Base-by-base conservation (phyloP, 2,888 invertebrate species). In the Troides aeacus region DNA sequence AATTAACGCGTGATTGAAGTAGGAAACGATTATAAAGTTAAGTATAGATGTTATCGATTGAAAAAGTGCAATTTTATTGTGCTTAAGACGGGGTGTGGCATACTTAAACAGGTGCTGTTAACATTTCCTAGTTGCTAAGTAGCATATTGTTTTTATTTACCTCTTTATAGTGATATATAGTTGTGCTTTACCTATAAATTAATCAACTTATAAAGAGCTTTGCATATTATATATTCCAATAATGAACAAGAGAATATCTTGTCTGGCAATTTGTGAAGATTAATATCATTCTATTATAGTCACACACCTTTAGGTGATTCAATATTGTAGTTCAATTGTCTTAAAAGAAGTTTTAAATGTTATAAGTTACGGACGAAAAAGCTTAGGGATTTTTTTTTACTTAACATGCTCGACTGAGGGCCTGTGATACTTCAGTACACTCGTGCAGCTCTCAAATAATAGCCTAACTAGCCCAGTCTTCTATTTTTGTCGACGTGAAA, bases 401-500 rank as follows among this genome's bases (percentile, higher is more conserved):
- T 66, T 42, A 56, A 60, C 61, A 46, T 23, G 57, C 46, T 66
- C 7, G 21, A 23, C 46, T 58, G 15, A 69, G 65, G 46, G 65
- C 69, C 58, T 62, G 62, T 46, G 58, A 7, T 58, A 62, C 65
- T 69, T 46, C 24, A 65, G 65, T 39, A 23, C 21, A 57, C 69
- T 65, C 58, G 69, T 56, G 39, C 7, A 12, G 36, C 50, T 57
- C 62, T 39, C 61, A 69, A 64, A 69, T 53, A 65, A 57, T 46
- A 57, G 46, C 56, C 62, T 69, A 69, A 66, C 69, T 69, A 65
- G 65, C 58, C 62, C 7, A 62, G 50, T 66, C 56, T 64, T 69
- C 69, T 69, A 69, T 65, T 66, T 69, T 69, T 42, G 69, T 69
- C 69, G 65, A 65, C 58, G 46, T 57, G 24, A 68, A 59, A 62